Conservation (phyloP, 2,113 vertebrate genomes). For the Drymodes brunneopygia region DNA sequence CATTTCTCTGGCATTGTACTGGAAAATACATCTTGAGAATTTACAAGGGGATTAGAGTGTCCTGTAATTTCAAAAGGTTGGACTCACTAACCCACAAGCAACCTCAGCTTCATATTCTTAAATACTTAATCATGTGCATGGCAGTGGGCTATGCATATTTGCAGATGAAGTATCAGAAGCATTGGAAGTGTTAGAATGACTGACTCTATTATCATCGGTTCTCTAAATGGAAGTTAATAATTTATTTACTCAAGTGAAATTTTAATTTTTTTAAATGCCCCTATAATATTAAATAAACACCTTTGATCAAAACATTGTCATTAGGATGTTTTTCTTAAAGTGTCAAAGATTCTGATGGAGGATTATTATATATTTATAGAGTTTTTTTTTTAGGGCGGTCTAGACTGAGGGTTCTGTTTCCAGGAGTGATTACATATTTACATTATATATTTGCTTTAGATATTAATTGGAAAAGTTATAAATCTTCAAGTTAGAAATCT, state of each 20-base stretch:
- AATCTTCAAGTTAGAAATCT: background rate
- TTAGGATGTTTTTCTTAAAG: background rate
- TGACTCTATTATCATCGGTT: background rate
- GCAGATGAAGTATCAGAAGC: background rate
- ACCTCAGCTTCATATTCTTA: background rate
- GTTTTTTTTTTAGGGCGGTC: background rate
- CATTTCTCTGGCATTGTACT: background rate
- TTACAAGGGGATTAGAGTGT: background rate
- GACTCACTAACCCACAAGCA: background rate
- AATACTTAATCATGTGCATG: background rate
- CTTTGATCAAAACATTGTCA: background rate
- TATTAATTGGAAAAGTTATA: background rate
- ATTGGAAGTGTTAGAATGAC: background rate
- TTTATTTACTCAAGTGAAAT: background rate
- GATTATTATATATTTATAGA: background rate
- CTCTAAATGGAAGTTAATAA: background rate
- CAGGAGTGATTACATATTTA: background rate
- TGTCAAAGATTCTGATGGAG: background rate
- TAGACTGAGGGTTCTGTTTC: background rate
- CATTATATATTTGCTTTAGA: background rate
- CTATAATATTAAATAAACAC: background rate
- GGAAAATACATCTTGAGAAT: background rate
- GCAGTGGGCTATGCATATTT: background rate
- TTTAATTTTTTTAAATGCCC: accelerated
- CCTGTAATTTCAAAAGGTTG: background rate